Evolutionary conservation across 2,113 vertebrate species (phyloP).

Genomic region (Abramis brama): DNA sequence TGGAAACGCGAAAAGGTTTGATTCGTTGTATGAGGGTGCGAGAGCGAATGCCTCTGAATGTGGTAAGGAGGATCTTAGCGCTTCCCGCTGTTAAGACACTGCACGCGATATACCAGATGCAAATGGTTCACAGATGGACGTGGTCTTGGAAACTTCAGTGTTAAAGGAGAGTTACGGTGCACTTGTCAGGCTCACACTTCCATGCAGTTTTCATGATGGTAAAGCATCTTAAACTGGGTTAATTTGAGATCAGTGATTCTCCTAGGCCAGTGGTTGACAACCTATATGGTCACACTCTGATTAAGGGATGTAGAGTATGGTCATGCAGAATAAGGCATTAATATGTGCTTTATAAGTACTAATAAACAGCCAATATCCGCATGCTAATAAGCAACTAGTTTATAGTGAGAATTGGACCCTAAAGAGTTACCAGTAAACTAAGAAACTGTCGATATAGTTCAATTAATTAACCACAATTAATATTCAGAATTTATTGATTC

Average conservation of each 20-base stretch:
- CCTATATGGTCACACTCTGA: too few relatives aligned
- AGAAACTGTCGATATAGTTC: too few relatives aligned
- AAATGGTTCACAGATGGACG: constrained; percentile 24
- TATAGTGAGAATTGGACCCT: too few relatives aligned
- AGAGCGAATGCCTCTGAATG: constrained; percentile 12
- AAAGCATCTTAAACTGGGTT: not conserved
- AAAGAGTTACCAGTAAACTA: too few relatives aligned
- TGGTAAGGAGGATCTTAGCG: constrained; percentile 7
- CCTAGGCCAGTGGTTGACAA: not conserved
- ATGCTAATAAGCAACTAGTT: too few relatives aligned
- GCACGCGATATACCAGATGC: constrained; percentile 11
- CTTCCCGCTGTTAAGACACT: not conserved
- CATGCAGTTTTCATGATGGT: not conserved
- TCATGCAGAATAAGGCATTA: too few relatives aligned
- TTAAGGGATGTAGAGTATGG: too few relatives aligned
- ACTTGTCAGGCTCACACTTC: constrained; percentile 6
- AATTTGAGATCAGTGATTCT: not conserved
- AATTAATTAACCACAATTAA: too few relatives aligned
- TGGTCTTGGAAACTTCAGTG: constrained; percentile 1
- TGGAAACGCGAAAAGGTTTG: not conserved
- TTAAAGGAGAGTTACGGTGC: not conserved
- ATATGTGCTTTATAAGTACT: too few relatives aligned
- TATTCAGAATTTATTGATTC: too few relatives aligned
- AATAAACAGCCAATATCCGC: too few relatives aligned
- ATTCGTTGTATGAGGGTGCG: not conserved